Evolutionary conservation across 2,797 vertebrate species (phyloP).

Genomic region (Myotis findleyi): DNA sequence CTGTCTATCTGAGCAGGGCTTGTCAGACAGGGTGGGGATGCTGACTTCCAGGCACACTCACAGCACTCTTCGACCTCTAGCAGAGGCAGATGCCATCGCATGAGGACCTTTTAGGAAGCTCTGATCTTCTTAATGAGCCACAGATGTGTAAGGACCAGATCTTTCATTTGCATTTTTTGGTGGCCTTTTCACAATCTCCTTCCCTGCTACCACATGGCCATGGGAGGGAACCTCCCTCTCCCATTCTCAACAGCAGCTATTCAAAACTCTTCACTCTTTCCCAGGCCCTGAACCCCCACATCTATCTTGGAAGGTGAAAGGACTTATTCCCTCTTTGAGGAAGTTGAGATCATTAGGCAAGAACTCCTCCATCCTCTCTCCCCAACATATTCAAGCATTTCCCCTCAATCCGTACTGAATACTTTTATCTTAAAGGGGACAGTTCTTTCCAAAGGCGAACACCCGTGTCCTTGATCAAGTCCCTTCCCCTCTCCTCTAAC

Average conservation of each 20-base stretch:
- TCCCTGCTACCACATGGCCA: neutral
- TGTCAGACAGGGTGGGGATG: neutral
- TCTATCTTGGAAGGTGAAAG: neutral
- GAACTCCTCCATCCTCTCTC: neutral
- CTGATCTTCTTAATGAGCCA: conserved; percentile 74
- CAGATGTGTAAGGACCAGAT: conserved; percentile 84
- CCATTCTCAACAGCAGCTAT: neutral
- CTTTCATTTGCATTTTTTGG: conserved; percentile 73
- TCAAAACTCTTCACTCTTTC: neutral
- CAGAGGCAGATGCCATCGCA: conserved; percentile 67
- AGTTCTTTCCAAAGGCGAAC: neutral
- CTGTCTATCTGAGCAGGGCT: neutral
- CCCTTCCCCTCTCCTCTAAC: neutral
- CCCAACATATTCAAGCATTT: neutral
- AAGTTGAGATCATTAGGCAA: neutral
- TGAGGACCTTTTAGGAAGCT: conserved; percentile 71
- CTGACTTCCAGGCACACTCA: conserved; percentile 38
- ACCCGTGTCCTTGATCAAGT: neutral
- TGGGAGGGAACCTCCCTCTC: neutral
- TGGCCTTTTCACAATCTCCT: conserved; percentile 6
- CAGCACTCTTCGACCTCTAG: conserved; percentile 30
- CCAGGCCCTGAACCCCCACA: neutral
- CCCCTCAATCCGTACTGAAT: no score
- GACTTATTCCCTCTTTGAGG: neutral
- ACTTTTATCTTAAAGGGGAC: neutral